Base-by-base conservation (phyloP, 2,888 invertebrate genomes). In the Perizoma flavofasciatum region DNA sequence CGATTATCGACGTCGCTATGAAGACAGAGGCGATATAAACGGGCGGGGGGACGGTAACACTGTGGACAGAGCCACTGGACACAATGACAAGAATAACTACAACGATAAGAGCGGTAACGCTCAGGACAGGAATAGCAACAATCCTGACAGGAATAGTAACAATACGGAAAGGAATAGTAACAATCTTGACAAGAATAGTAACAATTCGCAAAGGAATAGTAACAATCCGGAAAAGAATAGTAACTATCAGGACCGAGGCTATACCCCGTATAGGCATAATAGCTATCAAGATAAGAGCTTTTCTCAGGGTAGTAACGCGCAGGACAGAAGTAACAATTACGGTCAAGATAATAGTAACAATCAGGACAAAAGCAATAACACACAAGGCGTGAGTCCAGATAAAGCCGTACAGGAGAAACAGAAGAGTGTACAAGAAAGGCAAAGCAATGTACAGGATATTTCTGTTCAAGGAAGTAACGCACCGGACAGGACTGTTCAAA, bases 1-100 rank as follows among this genome's bases (percentile, higher is more conserved):
- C 5, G 47, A 58, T 5, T 49, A 58, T 10, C 11, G 54, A 6
- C 59, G 48, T 0, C 52, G 55, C 1, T 45, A 47, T 47, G 59
- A 51, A 2, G 46, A 59, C 35, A 40, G 54, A 10, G n/a, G 32
- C 45, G 68, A 65, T 7, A 49, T 59, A 54, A 64, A 46, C 60
- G 56, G 49, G 0, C 59, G 51, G 58, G 61, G 62, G 5, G 56
- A 59, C 37, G 61, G 58, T 7, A 44, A 55, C 43, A 35, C 39
- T 4, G n/a, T 32, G 6, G 54, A 55, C 55, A 49, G 55, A 8
- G 33, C 47, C 7, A 43, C 5, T 10, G 43, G 39, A 47, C 5
- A 43, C 11, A 6, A 43, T 6, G 33, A 49, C 49, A 45, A 22
- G 7, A 43, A 34, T 35, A 34, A 33, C 11, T 40, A 53, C 47